Percentiles rank a stretch among this genome's conserved stretches.
Evolutionary conservation across 2,888 invertebrate genomes (phyloP).

Genomic region (Sinotaia quadrata): DNA sequence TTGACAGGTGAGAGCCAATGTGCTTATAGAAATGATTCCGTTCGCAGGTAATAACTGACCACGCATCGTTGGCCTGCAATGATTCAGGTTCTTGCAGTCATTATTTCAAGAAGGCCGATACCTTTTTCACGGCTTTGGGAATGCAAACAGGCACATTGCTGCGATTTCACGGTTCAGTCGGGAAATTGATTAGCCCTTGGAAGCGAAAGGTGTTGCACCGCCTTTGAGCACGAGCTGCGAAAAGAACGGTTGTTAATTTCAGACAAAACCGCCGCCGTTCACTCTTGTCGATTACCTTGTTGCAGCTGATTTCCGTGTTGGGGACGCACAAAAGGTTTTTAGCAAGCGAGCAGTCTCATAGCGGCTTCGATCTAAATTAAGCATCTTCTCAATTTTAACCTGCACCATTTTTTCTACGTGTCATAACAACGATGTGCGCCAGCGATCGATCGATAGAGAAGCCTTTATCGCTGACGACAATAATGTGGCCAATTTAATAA

Average conservation of each 20-base stretch:
- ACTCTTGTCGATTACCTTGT: neutral
- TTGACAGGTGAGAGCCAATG: no score
- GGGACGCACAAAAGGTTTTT: no score
- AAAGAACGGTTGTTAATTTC: constrained; percentile 9
- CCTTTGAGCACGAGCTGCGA: neutral
- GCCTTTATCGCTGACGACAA: no score
- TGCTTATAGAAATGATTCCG: neutral
- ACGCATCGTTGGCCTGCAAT: neutral
- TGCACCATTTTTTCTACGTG: no score
- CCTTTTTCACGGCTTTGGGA: neutral
- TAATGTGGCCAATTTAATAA: no score
- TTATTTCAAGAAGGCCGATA: neutral
- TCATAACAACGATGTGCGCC: no score
- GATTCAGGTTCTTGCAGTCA: neutral
- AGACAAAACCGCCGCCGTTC: neutral
- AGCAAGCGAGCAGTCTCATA: no score
- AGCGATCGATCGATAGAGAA: no score
- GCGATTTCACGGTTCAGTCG: constrained; percentile 5
- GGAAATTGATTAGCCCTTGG: neutral
- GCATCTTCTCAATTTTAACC: no score
- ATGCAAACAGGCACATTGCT: neutral
- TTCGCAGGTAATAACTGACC: constrained; percentile 9
- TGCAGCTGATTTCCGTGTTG: no score
- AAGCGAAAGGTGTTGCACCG: neutral
- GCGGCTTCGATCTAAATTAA: no score